Base-by-base conservation (phyloP, 2,797 vertebrate genomes). In the Lithobates pipiens region DNA sequence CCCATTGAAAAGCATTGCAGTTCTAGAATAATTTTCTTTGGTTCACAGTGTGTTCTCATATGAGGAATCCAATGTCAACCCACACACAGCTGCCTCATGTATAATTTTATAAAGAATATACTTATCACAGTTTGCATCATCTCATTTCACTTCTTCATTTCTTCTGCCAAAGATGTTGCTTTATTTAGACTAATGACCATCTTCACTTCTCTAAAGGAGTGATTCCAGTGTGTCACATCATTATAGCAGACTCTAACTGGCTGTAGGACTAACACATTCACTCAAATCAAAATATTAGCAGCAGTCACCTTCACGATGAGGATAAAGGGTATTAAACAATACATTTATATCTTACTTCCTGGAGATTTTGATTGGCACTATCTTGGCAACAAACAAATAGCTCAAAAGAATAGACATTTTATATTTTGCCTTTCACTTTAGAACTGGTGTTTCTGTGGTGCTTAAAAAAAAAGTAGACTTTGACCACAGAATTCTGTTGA, bases 71-170 rank as follows among this genome's bases (percentile, higher is more conserved):
- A 83, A 83, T 87, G 80, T 83, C 85, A 87, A 83, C 85, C 85
- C 80, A 78, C 85, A 87, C 85, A 87, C 85, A 87, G 85, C 85
- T 87, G 85, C 80, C 76, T 87, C 80, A 77, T 87, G 85, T 87
- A 87, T 87, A 87, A 87, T 83, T 87, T 87, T 87, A 87, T 87
- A 87, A 87, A 87, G 85, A 87, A 87, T 87, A 87, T 87, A 87
- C 85, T 87, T 87, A 87, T 87, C 80, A 83, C 85, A 87, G 85
- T 87, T 87, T 87, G 85, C 80, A 87, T 87, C 85, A 87, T 87
- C 85, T 87, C 85, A 83, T 87, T 87, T 87, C 80, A 83, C 80
- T 44, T 87, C 85, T 83, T 83, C 80, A 79, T 87, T 87, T 87
- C 76, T 87, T 50, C 85, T 87, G 85, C 85, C 85, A 87, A 69